Base-by-base conservation (phyloP, 2,888 invertebrate species). In the Leptarthrus brevirostris region DNA sequence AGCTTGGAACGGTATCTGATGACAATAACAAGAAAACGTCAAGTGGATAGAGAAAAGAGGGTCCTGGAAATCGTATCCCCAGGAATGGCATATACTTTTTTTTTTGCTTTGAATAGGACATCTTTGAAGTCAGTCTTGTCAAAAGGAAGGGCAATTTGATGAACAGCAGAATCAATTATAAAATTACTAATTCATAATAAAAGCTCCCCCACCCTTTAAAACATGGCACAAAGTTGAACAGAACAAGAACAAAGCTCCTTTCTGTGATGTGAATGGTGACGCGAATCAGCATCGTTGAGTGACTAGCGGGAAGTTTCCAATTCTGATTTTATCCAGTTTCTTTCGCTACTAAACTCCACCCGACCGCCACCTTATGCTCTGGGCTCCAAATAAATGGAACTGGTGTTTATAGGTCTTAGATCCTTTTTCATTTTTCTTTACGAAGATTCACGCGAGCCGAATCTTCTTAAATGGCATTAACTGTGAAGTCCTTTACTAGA, bases 151-250 rank as follows among this genome's bases (percentile, higher is more conserved):
- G 16, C 26, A 58, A 54, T 49, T 52, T 56, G 72, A 34, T 53
- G 49, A 71, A 70, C 56, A 75, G 71, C 40, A 66, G 66, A 74
- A 77, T 77, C 76, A 77, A 77, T 77, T 77, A 77, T 77, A 77
- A 75, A 77, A 77, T 77, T 77, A 77, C 73, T 77, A 77, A 77
- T 77, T 77, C 76, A 77, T 77, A 75, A 75, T 58, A 71, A 49
- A 70, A 64, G 70, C 61, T 22, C 72, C 54, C 47, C 61, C 53
- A 72, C 61, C 71, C 49, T 53, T 61, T 61, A 20, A 56, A 44
- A 10, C 40, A 10, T 47, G 34, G 47, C 49, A 18, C 18, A 69
- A 40, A 69, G 52, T 12, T 47, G 49, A 58, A 44, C 2, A 52
- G 30, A 12, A 47, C 30, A 52, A 22, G 52, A 20, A 74, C 34